These are phyloP conservation scores for Neuroscelio doddi DNA, from an alignment of 2,888 invertebrate genomes.

Conservation along the genomic window DNA sequence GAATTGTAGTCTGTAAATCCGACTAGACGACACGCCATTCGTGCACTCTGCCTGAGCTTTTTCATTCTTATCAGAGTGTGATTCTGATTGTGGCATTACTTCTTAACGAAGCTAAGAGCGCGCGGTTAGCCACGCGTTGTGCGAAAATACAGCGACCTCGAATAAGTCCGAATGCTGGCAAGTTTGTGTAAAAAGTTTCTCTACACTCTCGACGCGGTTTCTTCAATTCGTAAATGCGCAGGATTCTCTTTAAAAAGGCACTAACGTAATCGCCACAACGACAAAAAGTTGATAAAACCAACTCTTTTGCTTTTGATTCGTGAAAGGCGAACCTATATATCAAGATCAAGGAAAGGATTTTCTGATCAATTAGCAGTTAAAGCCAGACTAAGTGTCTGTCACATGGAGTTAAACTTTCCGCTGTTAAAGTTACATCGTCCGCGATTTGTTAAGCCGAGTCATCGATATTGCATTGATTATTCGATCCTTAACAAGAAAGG, in stretches of 20 bases:
- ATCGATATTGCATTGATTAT: slow-evolving; percentile 55
- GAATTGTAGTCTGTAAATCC: too few relatives aligned
- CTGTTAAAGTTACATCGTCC: slow-evolving; percentile 56
- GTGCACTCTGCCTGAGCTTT: neutral
- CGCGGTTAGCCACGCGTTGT: neutral
- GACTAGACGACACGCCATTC: neutral
- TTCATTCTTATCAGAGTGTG: neutral
- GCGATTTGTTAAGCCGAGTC: slow-evolving; percentile 58
- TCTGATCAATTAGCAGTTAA: slow-evolving; percentile 68
- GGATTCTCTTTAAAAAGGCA: too few relatives aligned
- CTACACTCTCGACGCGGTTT: neutral
- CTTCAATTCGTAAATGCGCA: neutral
- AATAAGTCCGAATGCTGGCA: neutral
- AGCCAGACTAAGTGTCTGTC: slow-evolving; percentile 68
- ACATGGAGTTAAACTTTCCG: slow-evolving; percentile 60
- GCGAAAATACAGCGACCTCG: neutral
- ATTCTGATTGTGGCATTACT: neutral
- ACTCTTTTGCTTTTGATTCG: slow-evolving; percentile 5
- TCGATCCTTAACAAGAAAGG: slow-evolving; percentile 23
- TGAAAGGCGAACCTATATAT: slow-evolving; percentile 52
- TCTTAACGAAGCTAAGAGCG: slow-evolving; percentile 3
- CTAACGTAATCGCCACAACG: neutral
- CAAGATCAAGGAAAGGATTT: slow-evolving; percentile 64
- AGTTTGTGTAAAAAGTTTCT: neutral
- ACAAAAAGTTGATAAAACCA: slow-evolving; percentile 4